Evolutionary conservation across 2,888 invertebrate genomes (phyloP), one percentile per base, ranked within the genome.

Genomic region (Deilephila porcellus): DNA sequence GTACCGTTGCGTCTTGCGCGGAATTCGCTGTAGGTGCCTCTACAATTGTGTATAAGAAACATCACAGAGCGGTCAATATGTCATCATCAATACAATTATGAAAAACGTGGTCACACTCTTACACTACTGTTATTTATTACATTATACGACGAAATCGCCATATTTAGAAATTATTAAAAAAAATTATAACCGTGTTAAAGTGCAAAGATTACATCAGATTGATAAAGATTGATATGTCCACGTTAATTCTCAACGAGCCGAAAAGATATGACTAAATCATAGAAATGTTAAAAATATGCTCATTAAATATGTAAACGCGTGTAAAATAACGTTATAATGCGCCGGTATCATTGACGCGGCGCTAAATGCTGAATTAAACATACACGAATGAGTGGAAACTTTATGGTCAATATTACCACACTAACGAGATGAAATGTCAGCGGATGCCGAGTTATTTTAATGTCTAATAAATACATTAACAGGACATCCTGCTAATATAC

Each of bases 341-440:
- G 56, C n/a, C 56, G 17, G n/a, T 7, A 19, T n/a, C n/a, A n/a
- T 56, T 5, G 32, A 3, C 56, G n/a, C n/a, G 56, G 56, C 56
- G 56, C 56, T n/a, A 56, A 56, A 56, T 56, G n/a, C n/a, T 56
- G 56, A 56, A 53, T 53, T 4, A 53, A 53, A 19, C 4, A 53
- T 53, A 53, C 19, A 8, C 53, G 19, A 56, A 56, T n/a, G 19
- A n/a, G 56, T 56, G 56, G 56, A n/a, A 56, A n/a, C 56, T 56
- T 56, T 56, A 56, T 56, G 56, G 56, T 56, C 56, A 56, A n/a
- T n/a, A 56, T 56, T 56, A 56, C 56, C 56, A 56, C n/a, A 56
- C n/a, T 5, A 56, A 56, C n/a, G n/a, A 56, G n/a, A 56, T 56
- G 19, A 56, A 17, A n/a, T n/a, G 56, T 19, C n/a, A n/a, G n/a